Evolutionary conservation across 2,888 invertebrate species (phyloP), one percentile per base, ranked within the genome.

Genomic region (Sphecodes monilicornis): DNA sequence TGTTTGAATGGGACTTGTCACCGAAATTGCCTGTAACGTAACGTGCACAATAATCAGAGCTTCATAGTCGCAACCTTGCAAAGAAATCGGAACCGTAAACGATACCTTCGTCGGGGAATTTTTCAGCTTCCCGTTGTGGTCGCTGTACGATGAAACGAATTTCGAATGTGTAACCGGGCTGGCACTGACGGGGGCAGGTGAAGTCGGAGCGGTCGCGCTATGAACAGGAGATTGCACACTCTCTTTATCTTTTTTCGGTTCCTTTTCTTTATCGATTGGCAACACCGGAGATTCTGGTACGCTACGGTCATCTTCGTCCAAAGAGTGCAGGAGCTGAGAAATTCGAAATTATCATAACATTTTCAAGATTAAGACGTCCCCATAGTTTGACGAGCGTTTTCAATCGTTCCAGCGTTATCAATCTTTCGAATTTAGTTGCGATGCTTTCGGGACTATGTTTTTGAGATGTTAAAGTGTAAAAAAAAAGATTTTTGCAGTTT

Each of bases 301-400:
- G 90, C 96, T 96, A 84, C 96, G 96, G 78, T 97, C 97, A 90
- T 98, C 98, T 90, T 97, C 97, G 89, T 97, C 97, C 84, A 97
- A 96, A 0, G 97, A 97, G 93, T 98, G 97, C 80, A 98, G 95
- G 46, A 98, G 95, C 97, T 98, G 94, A 16, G 39, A 92, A 91
- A 60, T 36, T 0, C 3, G 41, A 32, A 64, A 77, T 69, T n/a
- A 77, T n/a, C 11, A 54, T 54, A 66, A 39, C 10, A 26, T 71
- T 74, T 26, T 0, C 26, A 29, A 22, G 43, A 18, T 10, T 66
- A 66, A 29, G 29, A 16, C 18, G 29, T 60, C 29, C 60, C 18
- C 29, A 16, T 32, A 60, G 29, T 60, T 60, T 29, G 29, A 29
- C 18, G 18, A 54, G 54, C n/a, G 11, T 50, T 50, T 50, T 22